Evolutionary conservation across 2,113 vertebrate genomes (phyloP).

Genomic region (Prietella phreatophila): DNA sequence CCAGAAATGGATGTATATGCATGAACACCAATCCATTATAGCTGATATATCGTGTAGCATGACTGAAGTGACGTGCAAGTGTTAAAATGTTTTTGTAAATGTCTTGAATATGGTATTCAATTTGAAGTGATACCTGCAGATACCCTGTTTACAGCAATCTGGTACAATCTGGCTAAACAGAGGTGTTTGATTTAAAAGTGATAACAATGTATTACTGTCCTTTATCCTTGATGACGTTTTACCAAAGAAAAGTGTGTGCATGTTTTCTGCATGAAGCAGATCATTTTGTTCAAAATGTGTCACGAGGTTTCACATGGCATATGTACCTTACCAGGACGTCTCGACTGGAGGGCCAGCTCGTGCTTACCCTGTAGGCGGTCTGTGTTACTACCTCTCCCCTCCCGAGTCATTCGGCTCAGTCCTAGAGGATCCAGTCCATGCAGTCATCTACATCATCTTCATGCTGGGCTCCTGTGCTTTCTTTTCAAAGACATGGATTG

Average conservation of each 20-base stretch:
- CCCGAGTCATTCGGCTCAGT: constrained; percentile 94
- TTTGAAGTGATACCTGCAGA: too few relatives aligned
- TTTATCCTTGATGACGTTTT: not conserved
- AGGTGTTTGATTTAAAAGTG: not conserved
- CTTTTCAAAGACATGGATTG: constrained; percentile 99
- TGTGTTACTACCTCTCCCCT: constrained; percentile 96
- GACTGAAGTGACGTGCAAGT: too few relatives aligned
- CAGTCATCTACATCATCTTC: constrained; percentile 92
- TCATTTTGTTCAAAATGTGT: not conserved
- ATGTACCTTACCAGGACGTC: constrained; percentile 74
- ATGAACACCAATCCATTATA: too few relatives aligned
- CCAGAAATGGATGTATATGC: too few relatives aligned
- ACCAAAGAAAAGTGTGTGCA: not conserved
- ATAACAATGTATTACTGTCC: not conserved
- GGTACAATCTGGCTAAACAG: not conserved
- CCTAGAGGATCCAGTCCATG: constrained; percentile 95
- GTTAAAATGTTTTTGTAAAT: too few relatives aligned
- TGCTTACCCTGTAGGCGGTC: constrained; percentile 93
- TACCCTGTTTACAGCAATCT: not conserved
- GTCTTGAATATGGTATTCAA: too few relatives aligned
- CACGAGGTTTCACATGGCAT: not conserved
- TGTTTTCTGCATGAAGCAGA: not conserved
- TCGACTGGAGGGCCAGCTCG: constrained; percentile 89
- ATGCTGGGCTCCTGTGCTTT: constrained; percentile 99
- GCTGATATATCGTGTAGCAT: too few relatives aligned